Evolutionary conservation across 1,140 invertebrate genomes (phyloP).

Genomic region (Euschistus heros): DNA sequence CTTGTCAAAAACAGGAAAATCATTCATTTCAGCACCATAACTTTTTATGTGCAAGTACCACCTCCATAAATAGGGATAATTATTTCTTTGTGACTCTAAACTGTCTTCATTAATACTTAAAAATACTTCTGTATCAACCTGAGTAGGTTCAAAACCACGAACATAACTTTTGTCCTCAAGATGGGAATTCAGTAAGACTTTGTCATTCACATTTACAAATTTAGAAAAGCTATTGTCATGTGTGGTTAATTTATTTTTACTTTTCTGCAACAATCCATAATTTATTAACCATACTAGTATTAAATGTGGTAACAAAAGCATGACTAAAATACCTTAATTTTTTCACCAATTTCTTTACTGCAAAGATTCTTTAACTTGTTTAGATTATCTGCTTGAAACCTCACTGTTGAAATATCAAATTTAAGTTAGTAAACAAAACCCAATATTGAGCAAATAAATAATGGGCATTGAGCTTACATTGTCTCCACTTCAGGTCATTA

Average conservation of each 20-base stretch:
- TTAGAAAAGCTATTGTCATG: neutral
- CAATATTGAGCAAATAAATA: neutral
- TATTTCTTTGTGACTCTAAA: slow-evolving; percentile 5
- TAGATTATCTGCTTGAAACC: slow-evolving; percentile 80
- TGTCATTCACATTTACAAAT: slow-evolving; percentile 9
- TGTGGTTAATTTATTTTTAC: neutral
- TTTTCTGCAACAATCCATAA: slow-evolving; percentile 9
- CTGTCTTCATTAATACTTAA: slow-evolving; percentile 16
- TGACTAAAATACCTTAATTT: slow-evolving; percentile 67
- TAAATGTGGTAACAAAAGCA: neutral
- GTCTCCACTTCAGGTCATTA: slow-evolving; percentile 81
- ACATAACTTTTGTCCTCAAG: slow-evolving; percentile 33
- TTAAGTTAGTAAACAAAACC: neutral
- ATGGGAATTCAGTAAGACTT: slow-evolving; percentile 28
- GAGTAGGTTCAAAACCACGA: slow-evolving; percentile 30
- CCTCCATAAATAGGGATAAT: slow-evolving; percentile 31
- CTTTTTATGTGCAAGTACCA: slow-evolving; percentile 33
- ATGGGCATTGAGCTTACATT: slow-evolving; percentile 40
- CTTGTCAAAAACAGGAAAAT: neutral
- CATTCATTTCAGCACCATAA: slow-evolving; percentile 10
- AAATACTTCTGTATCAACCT: slow-evolving; percentile 28
- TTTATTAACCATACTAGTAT: neutral
- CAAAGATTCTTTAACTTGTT: slow-evolving; percentile 95
- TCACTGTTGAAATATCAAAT: slow-evolving; percentile 40
- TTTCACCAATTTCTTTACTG: slow-evolving; percentile 93